Evolutionary conservation across 2,797 vertebrate species (phyloP).

Genomic region (Myioborus melanocephalus): DNA sequence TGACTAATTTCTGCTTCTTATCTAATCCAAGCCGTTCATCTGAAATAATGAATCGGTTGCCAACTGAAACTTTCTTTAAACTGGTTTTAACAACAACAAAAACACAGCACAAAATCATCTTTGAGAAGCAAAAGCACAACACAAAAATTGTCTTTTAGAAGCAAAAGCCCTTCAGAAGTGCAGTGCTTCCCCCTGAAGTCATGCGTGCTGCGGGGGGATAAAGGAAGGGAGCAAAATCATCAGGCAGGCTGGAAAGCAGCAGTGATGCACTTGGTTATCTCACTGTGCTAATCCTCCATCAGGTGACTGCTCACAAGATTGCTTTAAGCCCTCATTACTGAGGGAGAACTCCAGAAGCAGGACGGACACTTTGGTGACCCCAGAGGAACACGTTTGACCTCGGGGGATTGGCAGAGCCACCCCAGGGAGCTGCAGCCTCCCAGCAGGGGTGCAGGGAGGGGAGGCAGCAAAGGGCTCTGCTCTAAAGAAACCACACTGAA

Average conservation of each 20-base stretch:
- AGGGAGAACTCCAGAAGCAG: constrained; percentile 44
- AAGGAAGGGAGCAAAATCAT: background rate
- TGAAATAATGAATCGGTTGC: background rate
- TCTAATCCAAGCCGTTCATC: background rate
- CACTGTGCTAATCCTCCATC: constrained; percentile 76
- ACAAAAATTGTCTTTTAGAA: background rate
- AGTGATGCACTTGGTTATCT: constrained; percentile 40
- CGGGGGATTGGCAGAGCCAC: background rate
- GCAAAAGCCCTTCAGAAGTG: background rate
- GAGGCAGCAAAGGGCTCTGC: background rate
- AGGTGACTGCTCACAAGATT: constrained; percentile 85
- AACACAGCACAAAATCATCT: background rate
- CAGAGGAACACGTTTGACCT: constrained; percentile 54
- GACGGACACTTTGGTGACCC: constrained; percentile 52
- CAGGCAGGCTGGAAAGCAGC: background rate
- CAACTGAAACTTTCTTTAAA: background rate
- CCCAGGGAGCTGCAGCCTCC: background rate
- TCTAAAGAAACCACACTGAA: background rate
- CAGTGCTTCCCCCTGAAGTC: background rate
- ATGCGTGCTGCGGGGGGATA: background rate
- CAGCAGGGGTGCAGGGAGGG: background rate
- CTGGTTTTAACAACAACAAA: background rate
- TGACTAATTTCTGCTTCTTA: background rate
- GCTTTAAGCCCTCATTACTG: constrained; percentile 50
- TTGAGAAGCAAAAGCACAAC: background rate